Conservation (phyloP, 2,888 invertebrate genomes). For the Microctonus hyperodae region DNA sequence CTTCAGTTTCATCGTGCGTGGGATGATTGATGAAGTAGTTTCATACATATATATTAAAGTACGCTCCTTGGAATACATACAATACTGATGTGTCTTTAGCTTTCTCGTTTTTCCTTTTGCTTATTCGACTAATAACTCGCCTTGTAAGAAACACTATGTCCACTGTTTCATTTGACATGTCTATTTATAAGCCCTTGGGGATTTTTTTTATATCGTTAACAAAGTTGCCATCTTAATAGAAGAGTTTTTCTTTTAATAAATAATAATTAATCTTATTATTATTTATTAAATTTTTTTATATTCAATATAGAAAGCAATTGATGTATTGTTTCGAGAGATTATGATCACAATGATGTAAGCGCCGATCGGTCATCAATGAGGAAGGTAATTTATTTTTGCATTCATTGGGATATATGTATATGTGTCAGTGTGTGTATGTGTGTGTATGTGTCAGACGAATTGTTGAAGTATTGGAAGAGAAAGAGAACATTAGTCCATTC, state of each 20-base stretch:
- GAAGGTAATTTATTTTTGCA: constrained; percentile 17
- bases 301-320: background rate
- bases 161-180: constrained; percentile 42
- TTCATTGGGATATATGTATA: constrained; percentile 18
- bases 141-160: constrained; percentile 53
- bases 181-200: constrained; percentile 1
- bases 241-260: background rate
- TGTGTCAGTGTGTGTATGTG: too few relatives aligned
- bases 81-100: background rate
- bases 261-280: background rate
- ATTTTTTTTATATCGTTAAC: background rate
- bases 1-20: constrained; percentile 34
- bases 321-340: background rate
- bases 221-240: background rate
- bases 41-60: constrained; percentile 52
- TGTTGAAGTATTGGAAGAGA: constrained; percentile 23
- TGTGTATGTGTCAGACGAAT: too few relatives aligned
- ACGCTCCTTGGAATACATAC: constrained; percentile 48
- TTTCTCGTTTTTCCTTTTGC: constrained; percentile 22
- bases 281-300: background rate
- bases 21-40: constrained; percentile 59
- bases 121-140: constrained; percentile 57
- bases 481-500: constrained; percentile 41
- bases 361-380: constrained; percentile 23
- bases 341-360: constrained; percentile 5